Conservation (phyloP, 1,140 invertebrate species). For the Diachasmimorpha longicaudata region DNA sequence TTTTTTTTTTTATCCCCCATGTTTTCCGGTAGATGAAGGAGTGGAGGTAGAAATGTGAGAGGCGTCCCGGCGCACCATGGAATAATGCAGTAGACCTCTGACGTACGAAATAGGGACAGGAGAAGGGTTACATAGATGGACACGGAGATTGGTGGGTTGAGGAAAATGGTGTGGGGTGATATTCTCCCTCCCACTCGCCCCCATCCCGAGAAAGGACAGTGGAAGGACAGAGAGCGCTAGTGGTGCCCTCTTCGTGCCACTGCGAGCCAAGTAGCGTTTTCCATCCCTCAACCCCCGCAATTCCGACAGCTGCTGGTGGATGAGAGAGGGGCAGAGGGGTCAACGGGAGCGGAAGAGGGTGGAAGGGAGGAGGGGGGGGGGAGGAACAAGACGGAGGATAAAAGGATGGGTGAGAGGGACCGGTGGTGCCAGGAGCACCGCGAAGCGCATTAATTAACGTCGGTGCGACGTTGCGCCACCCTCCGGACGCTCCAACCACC, state of each 20-base stretch:
- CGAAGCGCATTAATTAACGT: slow-evolving; percentile 46
- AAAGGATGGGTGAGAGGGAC: background rate
- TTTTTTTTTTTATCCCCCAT: background rate
- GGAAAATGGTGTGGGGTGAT: background rate
- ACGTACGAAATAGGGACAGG: background rate
- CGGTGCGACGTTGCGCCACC: slow-evolving; percentile 33
- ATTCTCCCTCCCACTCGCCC: background rate
- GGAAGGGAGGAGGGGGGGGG: background rate
- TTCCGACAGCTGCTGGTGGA: slow-evolving; percentile 10
- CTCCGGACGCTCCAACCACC: background rate
- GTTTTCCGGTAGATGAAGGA: background rate
- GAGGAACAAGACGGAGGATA: background rate
- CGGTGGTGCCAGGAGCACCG: slow-evolving; percentile 34
- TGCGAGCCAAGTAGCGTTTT: background rate
- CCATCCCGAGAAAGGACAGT: background rate
- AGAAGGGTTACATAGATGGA: background rate
- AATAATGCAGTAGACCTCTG: background rate
- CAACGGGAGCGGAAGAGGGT: too few relatives aligned
- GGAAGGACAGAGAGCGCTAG: background rate
- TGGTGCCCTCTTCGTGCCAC: background rate
- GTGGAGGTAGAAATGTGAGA: background rate
- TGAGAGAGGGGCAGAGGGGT: background rate
- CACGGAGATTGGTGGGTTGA: background rate
- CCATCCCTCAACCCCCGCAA: background rate
- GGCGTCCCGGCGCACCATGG: background rate